These are phyloP conservation scores for Ophiothrix spiculata DNA, from an alignment of 35 echinoderm and acorn worm species.

Conservation along the genomic window DNA sequence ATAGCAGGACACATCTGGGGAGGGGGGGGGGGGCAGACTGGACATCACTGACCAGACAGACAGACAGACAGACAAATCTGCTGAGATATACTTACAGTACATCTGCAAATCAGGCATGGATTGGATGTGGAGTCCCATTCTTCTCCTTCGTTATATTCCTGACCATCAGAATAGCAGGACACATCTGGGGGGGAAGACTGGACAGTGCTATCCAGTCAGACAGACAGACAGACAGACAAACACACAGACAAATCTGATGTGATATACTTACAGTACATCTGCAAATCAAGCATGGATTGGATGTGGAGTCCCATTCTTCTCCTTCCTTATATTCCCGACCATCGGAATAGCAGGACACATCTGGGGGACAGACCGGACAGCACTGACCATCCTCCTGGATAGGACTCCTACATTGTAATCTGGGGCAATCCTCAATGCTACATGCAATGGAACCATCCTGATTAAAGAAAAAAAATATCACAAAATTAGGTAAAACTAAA, in stretches of 20 bases:
- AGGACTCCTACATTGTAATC: slow-evolving; percentile 49
- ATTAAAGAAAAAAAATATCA: neutral
- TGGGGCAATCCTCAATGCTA: slow-evolving; percentile 27
- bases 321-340: slow-evolving; percentile 63
- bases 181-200: slow-evolving; percentile 10
- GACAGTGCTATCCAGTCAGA: slow-evolving; percentile 33
- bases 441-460: slow-evolving; percentile 68
- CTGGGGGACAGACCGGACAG: slow-evolving; percentile 16
- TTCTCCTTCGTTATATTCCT: slow-evolving; percentile 54
- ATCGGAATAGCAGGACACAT: slow-evolving; percentile 45
- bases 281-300: slow-evolving; percentile 45
- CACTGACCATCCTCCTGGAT: slow-evolving; percentile 21
- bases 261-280: slow-evolving; percentile 59
- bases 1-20: slow-evolving; percentile 32
- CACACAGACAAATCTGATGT: too few relatives aligned
- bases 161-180: slow-evolving; percentile 51
- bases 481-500: neutral
- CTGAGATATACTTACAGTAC: slow-evolving; percentile 62
- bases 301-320: slow-evolving; percentile 34
- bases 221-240: too few relatives aligned
- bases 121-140: slow-evolving; percentile 43
- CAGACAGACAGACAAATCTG: too few relatives aligned
- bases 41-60: too few relatives aligned
- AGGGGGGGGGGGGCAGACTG: too few relatives aligned
- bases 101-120: slow-evolving; percentile 43